Evolutionary conservation across 2,797 vertebrate genomes (phyloP).

Genomic region (Schizothorax lantsangensis): DNA sequence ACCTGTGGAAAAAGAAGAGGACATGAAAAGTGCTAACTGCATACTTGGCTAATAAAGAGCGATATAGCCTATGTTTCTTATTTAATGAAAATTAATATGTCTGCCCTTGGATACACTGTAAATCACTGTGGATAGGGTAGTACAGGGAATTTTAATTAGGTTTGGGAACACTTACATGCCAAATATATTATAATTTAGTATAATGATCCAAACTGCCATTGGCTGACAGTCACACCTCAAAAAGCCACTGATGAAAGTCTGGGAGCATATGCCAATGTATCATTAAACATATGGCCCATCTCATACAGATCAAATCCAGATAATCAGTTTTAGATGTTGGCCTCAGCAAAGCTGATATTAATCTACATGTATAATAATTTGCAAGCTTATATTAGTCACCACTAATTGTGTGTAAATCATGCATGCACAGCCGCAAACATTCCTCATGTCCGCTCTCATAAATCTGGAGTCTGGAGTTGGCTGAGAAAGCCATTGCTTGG

Average conservation of each 20-base stretch:
- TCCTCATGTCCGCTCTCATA: conserved; percentile 62
- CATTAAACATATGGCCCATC: conserved; percentile 47
- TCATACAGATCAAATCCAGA: conserved; percentile 18
- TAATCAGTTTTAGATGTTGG: conserved; percentile 31
- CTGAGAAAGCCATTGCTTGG: conserved; percentile 62
- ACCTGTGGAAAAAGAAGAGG: neutral
- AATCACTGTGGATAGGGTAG: conserved; percentile 44
- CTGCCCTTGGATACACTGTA: conserved; percentile 62
- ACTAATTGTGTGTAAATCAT: conserved; percentile 57
- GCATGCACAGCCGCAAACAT: conserved; percentile 67
- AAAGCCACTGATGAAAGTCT: conserved; percentile 76
- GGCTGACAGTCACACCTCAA: conserved; percentile 71
- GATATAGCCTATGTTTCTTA: neutral
- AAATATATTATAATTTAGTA: conserved; percentile 74
- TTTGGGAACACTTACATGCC: conserved; percentile 70
- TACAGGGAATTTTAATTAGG: conserved; percentile 68
- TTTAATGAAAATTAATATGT: conserved; percentile 48
- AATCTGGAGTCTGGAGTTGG: conserved; percentile 65
- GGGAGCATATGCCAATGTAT: conserved; percentile 75
- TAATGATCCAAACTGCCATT: conserved; percentile 70
- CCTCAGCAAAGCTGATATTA: conserved; percentile 11
- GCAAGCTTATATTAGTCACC: conserved; percentile 46
- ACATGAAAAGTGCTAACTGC: neutral
- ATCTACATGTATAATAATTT: conserved; percentile 36
- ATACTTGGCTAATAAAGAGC: neutral